phyloP scores from a whole-genome alignment of 2,797 vertebrate species.

The Clarias platycephalus region DNA sequence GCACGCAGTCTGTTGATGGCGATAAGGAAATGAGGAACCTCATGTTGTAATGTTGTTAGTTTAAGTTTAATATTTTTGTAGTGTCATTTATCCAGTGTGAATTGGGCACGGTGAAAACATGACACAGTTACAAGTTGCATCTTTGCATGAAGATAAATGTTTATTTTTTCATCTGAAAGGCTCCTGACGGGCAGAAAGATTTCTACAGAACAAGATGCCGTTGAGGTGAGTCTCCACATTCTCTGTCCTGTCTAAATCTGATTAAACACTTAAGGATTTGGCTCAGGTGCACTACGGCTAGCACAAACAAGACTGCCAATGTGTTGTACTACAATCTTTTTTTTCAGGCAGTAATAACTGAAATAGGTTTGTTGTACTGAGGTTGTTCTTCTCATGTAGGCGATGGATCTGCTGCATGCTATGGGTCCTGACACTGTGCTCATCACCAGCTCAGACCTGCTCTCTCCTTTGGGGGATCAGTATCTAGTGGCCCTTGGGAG shows the following conservation, averaged over 20 bases:
- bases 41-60: too few relatives aligned
- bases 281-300: neutral
- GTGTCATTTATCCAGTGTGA: too few relatives aligned
- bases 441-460: slow-evolving; percentile 93
- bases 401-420: slow-evolving; percentile 91
- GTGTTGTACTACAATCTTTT: neutral
- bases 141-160: too few relatives aligned
- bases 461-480: slow-evolving; percentile 76
- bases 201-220: too few relatives aligned
- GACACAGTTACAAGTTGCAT: too few relatives aligned
- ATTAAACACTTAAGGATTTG: neutral
- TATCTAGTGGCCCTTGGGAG: slow-evolving; percentile 91
- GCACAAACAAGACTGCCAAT: neutral
- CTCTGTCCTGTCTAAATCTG: neutral
- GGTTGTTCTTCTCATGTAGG: slow-evolving; percentile 66
- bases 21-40: too few relatives aligned
- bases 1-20: too few relatives aligned
- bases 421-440: slow-evolving; percentile 95
- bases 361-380: neutral
- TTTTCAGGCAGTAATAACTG: neutral
- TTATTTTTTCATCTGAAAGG: too few relatives aligned
- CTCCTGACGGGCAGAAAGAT: too few relatives aligned
- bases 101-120: too few relatives aligned
- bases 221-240: slow-evolving; percentile 66
- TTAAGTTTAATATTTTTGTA: too few relatives aligned